Conservation (phyloP, 2,113 vertebrate species). For the Smithornis capensis region DNA sequence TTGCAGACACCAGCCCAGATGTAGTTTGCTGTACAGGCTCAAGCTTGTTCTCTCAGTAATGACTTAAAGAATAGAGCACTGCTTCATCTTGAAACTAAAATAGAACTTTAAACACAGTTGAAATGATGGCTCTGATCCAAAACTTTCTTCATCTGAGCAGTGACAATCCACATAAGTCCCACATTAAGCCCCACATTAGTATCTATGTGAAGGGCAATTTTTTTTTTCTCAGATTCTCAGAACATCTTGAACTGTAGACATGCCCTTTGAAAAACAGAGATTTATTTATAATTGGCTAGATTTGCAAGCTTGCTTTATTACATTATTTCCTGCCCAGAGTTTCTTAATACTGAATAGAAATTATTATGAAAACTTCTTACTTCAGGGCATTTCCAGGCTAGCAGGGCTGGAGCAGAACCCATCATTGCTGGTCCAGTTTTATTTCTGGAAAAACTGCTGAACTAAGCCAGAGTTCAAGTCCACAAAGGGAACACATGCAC, state of each 20-base stretch:
- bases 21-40: not conserved
- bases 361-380: constrained; percentile 70
- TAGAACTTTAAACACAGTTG: not conserved
- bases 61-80: not conserved
- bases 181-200: not conserved
- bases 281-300: constrained; percentile 61
- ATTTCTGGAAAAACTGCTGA: constrained; percentile 56
- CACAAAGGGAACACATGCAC: constrained; percentile 12
- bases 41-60: not conserved
- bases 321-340: constrained; percentile 63
- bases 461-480: constrained; percentile 39
- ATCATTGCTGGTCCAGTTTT: constrained; percentile 68
- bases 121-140: constrained; percentile 20
- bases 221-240: constrained; percentile 13
- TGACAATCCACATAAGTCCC: not conserved
- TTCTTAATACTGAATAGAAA: constrained; percentile 70
- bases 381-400: constrained; percentile 61
- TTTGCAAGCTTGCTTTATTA: constrained; percentile 64
- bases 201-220: constrained; percentile 20
- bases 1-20: not conserved
- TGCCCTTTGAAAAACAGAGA: constrained; percentile 38
- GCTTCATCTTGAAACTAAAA: not conserved
- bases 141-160: not conserved
- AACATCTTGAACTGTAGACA: constrained; percentile 17
- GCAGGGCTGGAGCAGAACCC: constrained; percentile 63